These are phyloP conservation scores for Charanyca ferruginea DNA, from an alignment of 2,888 invertebrate genomes.

Conservation along the genomic window DNA sequence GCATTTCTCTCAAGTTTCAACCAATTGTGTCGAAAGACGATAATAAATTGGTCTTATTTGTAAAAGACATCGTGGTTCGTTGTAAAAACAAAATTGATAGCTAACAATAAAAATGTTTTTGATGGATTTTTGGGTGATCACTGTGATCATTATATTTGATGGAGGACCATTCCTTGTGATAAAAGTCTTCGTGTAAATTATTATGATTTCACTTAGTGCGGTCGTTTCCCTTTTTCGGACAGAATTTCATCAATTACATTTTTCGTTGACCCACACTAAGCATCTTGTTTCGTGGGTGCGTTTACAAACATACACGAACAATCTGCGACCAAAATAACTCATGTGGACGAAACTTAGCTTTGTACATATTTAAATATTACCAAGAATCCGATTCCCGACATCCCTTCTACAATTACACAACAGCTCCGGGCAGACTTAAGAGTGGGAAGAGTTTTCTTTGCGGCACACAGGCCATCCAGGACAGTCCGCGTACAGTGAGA, in stretches of 20 bases:
- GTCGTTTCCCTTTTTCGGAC: constrained; percentile 16
- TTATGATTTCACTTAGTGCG: constrained; percentile 51
- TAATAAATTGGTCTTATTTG: constrained; percentile 67
- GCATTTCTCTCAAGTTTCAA: constrained; percentile 59
- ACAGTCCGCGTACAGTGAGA: no score
- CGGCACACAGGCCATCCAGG: no score
- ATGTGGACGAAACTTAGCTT: no score
- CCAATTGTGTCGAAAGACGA: constrained; percentile 63
- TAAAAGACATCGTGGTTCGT: constrained; percentile 55
- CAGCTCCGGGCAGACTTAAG: no score
- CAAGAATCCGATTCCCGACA: no score
- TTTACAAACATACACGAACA: no score
- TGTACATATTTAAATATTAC: no score
- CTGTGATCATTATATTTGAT: constrained; percentile 61
- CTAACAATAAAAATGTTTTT: constrained; percentile 64
- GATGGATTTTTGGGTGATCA: constrained; percentile 62
- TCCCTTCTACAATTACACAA: no score
- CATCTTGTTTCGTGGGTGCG: no score
- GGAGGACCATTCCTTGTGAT: constrained; percentile 46
- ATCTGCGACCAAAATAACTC: no score
- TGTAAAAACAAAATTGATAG: constrained; percentile 64
- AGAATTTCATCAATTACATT: constrained; percentile 22
- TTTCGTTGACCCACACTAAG: no score
- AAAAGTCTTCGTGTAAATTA: constrained; percentile 59
- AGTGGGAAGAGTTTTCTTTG: no score